Evolutionary conservation across 1,140 invertebrate genomes (phyloP).

Genomic region (Sarcophaga peregrina): DNA sequence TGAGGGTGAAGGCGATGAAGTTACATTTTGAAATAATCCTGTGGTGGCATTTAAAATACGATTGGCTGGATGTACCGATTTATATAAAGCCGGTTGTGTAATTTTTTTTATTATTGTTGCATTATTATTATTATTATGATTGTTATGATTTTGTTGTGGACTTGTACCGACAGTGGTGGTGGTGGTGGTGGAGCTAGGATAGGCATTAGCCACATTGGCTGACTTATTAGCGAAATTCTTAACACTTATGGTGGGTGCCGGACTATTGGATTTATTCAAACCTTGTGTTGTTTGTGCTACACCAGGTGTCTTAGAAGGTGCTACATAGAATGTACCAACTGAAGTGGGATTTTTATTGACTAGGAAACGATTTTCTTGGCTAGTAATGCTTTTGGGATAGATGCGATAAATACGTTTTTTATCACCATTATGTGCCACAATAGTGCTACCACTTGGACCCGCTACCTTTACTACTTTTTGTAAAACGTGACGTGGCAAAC

Average conservation of each 20-base stretch:
- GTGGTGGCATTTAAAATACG: not conserved
- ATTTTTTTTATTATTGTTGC: not conserved
- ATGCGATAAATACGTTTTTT: conserved; percentile 31
- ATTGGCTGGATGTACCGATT: not conserved
- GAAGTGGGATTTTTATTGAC: not conserved
- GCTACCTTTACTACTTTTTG: conserved; percentile 35
- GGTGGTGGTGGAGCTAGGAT: not conserved
- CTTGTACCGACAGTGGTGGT: not conserved
- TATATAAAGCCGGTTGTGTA: not conserved
- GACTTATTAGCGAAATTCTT: too few relatives aligned
- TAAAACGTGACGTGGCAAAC: conserved; percentile 7
- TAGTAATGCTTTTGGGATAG: not conserved
- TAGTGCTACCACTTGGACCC: not conserved
- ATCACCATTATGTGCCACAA: not conserved
- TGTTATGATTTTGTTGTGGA: not conserved
- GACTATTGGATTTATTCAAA: not conserved
- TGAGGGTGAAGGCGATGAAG: not conserved
- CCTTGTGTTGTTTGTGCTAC: not conserved
- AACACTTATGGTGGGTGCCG: not conserved
- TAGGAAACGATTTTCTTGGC: not conserved
- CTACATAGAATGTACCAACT: conserved; percentile 1
- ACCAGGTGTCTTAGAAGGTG: not conserved
- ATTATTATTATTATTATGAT: not conserved
- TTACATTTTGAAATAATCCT: not conserved
- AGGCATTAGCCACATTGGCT: not conserved